These are phyloP conservation scores for Cricetomys ansorgei DNA, from an alignment of 2,113 vertebrate species.

Conservation along the genomic window DNA sequence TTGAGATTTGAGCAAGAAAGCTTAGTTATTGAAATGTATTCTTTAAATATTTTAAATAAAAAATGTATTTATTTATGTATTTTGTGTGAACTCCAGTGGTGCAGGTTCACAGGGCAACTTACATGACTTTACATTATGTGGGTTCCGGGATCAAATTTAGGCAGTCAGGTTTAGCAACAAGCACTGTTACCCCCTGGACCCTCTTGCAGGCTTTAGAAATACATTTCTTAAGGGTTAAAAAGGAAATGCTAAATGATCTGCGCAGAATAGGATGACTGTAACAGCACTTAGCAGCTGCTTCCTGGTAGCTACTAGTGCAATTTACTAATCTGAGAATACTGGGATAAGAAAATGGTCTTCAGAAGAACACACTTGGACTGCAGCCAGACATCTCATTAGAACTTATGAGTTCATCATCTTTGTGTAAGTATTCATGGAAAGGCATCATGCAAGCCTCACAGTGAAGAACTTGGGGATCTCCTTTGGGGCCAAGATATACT, in stretches of 20 bases:
- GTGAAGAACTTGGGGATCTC: background rate
- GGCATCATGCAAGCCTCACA: background rate
- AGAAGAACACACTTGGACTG: background rate
- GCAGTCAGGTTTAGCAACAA: background rate
- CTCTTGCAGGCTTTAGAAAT: background rate
- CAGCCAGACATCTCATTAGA: background rate
- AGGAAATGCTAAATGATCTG: background rate
- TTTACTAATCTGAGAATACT: background rate
- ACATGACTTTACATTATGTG: background rate
- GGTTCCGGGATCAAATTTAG: background rate
- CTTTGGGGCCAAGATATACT: slow-evolving; percentile 44
- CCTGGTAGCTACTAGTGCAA: background rate
- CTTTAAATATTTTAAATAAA: background rate
- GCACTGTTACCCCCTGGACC: background rate
- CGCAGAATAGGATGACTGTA: background rate
- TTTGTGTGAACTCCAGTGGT: background rate
- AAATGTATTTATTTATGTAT: background rate
- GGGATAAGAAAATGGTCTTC: slow-evolving; percentile 13
- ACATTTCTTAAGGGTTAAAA: background rate
- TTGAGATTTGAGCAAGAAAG: background rate
- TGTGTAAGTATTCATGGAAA: background rate
- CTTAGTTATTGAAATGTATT: background rate
- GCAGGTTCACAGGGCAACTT: background rate
- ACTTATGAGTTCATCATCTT: background rate
- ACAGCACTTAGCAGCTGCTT: background rate